Conservation (phyloP, 2,888 invertebrate genomes). For the Anthophora plumipes region DNA sequence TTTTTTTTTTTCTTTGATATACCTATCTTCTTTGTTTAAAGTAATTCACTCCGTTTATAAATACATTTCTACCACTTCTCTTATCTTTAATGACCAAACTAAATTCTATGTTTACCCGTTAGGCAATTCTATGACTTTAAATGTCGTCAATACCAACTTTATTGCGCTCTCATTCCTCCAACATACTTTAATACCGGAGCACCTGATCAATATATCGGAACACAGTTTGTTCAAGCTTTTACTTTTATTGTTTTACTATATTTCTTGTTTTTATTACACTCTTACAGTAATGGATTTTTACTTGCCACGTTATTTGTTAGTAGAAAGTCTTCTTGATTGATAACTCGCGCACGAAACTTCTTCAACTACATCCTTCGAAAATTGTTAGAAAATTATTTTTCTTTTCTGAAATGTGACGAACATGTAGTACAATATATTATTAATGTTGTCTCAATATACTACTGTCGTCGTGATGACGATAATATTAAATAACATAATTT, state of each 20-base stretch:
- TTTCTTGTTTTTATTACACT: neutral
- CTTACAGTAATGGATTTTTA: neutral
- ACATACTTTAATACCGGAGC: neutral
- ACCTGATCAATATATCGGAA: slow-evolving; percentile 11
- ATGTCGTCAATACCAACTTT: neutral
- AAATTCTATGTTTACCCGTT: neutral
- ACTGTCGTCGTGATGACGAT: too few relatives aligned
- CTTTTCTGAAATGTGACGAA: neutral
- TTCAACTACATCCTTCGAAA: neutral
- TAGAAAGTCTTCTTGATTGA: neutral
- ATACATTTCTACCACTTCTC: neutral
- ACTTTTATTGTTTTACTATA: neutral
- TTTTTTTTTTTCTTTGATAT: neutral
- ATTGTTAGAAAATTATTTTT: neutral
- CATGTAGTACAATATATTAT: neutral
- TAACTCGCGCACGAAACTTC: neutral
- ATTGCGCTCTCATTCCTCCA: neutral
- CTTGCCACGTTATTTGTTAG: neutral
- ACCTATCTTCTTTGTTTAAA: neutral
- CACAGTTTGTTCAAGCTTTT: neutral
- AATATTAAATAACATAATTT: too few relatives aligned
- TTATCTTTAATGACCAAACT: too few relatives aligned
- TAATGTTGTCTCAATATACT: neutral
- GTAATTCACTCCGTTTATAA: neutral
- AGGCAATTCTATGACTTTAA: too few relatives aligned